phyloP scores from a whole-genome alignment of 53 echinoderm and acorn worm species.

The Holothuria scabra region DNA sequence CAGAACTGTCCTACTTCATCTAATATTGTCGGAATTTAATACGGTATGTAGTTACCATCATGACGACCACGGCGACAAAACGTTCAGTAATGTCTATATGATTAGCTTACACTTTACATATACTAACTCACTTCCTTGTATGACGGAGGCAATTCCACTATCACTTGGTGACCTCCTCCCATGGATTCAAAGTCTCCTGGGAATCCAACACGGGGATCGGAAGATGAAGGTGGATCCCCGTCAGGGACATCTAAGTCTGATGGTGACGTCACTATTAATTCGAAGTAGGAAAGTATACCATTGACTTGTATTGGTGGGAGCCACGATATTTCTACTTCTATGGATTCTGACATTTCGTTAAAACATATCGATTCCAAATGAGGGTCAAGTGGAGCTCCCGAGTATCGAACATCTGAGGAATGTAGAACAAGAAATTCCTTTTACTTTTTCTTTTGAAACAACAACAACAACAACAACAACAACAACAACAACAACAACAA shows the following conservation, averaged over 20 bases:
- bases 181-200: not conserved
- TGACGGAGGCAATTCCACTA: not conserved
- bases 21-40: no score
- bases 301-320: conserved; percentile 64
- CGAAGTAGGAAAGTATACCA: conserved; percentile 49
- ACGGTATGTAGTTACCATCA: no score
- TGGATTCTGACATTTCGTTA: conserved; percentile 46
- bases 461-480: no score
- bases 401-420: conserved; percentile 39
- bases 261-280: conserved; percentile 25
- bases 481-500: no score
- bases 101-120: no score
- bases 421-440: not conserved
- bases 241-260: not conserved
- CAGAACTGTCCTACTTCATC: no score
- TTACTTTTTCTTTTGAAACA: no score
- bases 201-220: not conserved
- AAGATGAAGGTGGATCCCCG: not conserved
- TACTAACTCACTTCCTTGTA: not conserved
- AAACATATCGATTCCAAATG: conserved; percentile 56
- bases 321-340: conserved; percentile 56
- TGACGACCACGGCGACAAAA: no score
- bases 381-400: conserved; percentile 63
- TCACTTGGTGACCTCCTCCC: not conserved
- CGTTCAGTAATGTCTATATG: no score